These are phyloP conservation scores for Tamias sibiricus DNA, from an alignment of 2,113 vertebrate genomes.

Conservation along the genomic window DNA sequence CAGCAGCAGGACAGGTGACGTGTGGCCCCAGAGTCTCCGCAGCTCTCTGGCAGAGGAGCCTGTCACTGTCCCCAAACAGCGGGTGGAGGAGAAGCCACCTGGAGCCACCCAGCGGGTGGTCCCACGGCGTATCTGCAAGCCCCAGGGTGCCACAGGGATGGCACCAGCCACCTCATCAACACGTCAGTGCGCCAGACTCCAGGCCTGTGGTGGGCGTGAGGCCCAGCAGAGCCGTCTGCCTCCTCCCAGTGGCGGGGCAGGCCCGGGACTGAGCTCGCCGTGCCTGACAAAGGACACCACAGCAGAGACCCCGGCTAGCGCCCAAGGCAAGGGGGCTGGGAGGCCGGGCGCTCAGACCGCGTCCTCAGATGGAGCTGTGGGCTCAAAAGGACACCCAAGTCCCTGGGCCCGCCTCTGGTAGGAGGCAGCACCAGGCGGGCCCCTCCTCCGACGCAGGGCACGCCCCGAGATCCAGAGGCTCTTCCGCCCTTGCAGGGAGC, in stretches of 20 bases:
- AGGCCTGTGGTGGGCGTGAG: neutral
- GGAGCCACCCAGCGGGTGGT: constrained; percentile 53
- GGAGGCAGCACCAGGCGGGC: neutral
- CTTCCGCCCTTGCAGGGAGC: too few relatives aligned
- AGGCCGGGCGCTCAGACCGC: neutral
- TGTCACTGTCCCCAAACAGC: constrained; percentile 71
- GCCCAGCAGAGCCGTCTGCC: constrained; percentile 26
- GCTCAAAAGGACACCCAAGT: neutral
- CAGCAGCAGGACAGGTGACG: neutral
- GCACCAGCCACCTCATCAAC: constrained; percentile 21
- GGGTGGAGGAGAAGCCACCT: constrained; percentile 60
- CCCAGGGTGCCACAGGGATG: neutral
- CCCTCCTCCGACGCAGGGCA: neutral
- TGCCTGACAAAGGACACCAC: constrained; percentile 55
- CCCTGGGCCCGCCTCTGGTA: neutral
- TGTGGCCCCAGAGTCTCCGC: neutral
- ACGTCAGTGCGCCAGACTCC: constrained; percentile 50
- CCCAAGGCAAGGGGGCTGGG: neutral
- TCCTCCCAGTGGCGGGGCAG: neutral
- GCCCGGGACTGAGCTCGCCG: constrained; percentile 27
- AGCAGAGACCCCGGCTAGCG: neutral
- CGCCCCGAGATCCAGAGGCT: neutral
- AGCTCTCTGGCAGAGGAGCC: constrained; percentile 65
- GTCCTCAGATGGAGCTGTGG: neutral
- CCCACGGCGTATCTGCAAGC: neutral